Conservation (phyloP, 2,797 vertebrate genomes). For the Pristis pectinata region DNA sequence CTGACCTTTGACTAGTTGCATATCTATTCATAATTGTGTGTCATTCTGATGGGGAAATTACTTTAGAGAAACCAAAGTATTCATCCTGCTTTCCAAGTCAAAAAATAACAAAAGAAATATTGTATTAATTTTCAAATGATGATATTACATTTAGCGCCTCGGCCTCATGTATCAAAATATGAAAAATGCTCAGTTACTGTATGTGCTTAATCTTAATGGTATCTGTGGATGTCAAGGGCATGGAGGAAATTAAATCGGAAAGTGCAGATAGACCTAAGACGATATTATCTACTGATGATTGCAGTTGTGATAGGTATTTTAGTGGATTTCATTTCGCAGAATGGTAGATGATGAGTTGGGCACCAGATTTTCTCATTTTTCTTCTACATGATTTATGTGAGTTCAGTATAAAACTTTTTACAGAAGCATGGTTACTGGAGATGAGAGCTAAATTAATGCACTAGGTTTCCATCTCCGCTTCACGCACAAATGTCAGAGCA, state of each 20-base stretch:
- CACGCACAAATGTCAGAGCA: slow-evolving; percentile 70
- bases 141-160: slow-evolving; percentile 89
- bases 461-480: slow-evolving; percentile 72
- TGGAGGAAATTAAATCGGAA: slow-evolving; percentile 99
- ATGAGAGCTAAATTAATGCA: slow-evolving; percentile 82
- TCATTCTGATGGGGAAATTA: slow-evolving; percentile 79
- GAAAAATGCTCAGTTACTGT: slow-evolving; percentile 88
- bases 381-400: slow-evolving; percentile 99
- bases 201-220: slow-evolving; percentile 99
- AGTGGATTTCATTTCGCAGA: slow-evolving; percentile 99
- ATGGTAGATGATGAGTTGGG: slow-evolving; percentile 98
- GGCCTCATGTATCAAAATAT: slow-evolving; percentile 86
- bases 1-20: slow-evolving; percentile 85
- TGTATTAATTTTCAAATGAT: slow-evolving; percentile 99
- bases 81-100: slow-evolving; percentile 60
- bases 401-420: slow-evolving; percentile 95
- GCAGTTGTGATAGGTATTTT: slow-evolving; percentile 99
- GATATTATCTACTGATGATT: slow-evolving; percentile 99
- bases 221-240: slow-evolving; percentile 99
- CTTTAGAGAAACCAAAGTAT: slow-evolving; percentile 64
- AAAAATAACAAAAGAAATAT: slow-evolving; percentile 94
- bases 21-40: slow-evolving; percentile 86
- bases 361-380: slow-evolving; percentile 99
- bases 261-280: slow-evolving; percentile 99
- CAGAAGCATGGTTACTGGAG: slow-evolving; percentile 69